Base-by-base conservation (phyloP, 2,888 invertebrate genomes). In the Pterobdella sp. region DNA sequence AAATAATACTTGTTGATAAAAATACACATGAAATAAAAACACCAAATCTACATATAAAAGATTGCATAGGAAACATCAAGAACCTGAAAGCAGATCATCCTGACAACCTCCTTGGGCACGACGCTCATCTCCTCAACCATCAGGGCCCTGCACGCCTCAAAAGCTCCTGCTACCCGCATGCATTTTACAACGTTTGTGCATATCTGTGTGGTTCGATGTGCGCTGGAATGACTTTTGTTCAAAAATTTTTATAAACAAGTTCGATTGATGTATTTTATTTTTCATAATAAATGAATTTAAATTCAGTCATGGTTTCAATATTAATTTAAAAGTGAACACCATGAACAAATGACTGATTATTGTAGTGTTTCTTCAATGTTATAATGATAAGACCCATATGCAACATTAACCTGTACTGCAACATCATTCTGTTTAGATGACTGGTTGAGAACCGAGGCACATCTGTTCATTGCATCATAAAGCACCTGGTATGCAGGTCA, bases 111-210 rank as follows among this genome's bases (percentile, higher is more conserved):
- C 68, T 26, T 26, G n/a, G 89, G 88, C 74, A 94, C 88, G 42
- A 98, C 87, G 79, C 90, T 89, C n/a, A 92, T 90, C 86, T 94
- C 87, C 80, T 90, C 90, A 73, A 83, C 83, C 1, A 93, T 91
- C 80, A 95, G 91, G 79, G 90, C 90, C 78, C 95, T 88, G 82
- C 96, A 97, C 64, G 89, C 90, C 77, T 91, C 89, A 87, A 98
- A 99, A 78, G 90, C 89, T 42, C 95, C 93, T 1, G 97, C 94
- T 1, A 97, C 96, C n/a, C 92, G 90, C 83, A 93, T 93, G 84
- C 95, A 96, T 74, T 89, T 89, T 29, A 93, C 91, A 77, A 93
- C 89, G 86, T 96, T 91, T 35, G 88, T 90, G 82, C 96, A 96
- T 78, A 96, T 94, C 86, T 83, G 60, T 56, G 7, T 22, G 18